phyloP scores from a whole-genome alignment of 2,797 vertebrate species.

The Diplodus puntazzo region DNA sequence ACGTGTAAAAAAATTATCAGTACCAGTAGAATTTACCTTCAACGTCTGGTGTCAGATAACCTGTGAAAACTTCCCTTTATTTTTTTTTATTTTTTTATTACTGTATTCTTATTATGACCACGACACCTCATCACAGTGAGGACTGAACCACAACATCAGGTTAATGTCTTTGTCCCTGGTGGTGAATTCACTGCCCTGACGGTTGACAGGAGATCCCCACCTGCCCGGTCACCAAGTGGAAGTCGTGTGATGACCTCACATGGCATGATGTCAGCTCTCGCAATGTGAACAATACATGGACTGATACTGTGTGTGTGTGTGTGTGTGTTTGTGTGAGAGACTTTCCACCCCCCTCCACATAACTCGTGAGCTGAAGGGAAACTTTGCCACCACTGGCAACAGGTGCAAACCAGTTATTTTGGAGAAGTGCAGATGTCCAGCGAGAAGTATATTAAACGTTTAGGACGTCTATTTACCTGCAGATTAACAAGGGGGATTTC shows the following conservation, averaged over 20 bases:
- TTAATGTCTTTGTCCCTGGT: constrained; percentile 36
- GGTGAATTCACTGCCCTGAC: constrained; percentile 66
- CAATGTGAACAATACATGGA: constrained; percentile 89
- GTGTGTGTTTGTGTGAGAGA: constrained; percentile 53
- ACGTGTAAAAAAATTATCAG: constrained; percentile 16
- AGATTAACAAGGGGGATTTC: constrained; percentile 45
- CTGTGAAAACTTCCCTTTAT: constrained; percentile 50
- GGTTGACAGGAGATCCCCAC: constrained; percentile 86
- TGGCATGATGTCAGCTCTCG: constrained; percentile 88
- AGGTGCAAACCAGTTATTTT: constrained; percentile 88
- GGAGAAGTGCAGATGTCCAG: constrained; percentile 69
- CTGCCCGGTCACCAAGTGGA: constrained; percentile 85
- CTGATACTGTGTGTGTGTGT: constrained; percentile 81
- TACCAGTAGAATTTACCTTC: constrained; percentile 33
- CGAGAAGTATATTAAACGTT: constrained; percentile 52
- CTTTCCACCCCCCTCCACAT: constrained; percentile 41
- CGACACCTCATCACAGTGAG: neutral
- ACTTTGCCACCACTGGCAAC: constrained; percentile 84
- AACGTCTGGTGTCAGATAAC: neutral
- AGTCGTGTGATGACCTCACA: constrained; percentile 87
- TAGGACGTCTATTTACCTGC: constrained; percentile 32
- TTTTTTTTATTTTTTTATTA: neutral
- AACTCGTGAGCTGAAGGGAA: constrained; percentile 76
- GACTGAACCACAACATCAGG: neutral
- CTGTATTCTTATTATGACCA: constrained; percentile 19